Evolutionary conservation across 2,113 vertebrate genomes (phyloP), one percentile per base, ranked within the genome.

Genomic region (Pluvialis apricaria): DNA sequence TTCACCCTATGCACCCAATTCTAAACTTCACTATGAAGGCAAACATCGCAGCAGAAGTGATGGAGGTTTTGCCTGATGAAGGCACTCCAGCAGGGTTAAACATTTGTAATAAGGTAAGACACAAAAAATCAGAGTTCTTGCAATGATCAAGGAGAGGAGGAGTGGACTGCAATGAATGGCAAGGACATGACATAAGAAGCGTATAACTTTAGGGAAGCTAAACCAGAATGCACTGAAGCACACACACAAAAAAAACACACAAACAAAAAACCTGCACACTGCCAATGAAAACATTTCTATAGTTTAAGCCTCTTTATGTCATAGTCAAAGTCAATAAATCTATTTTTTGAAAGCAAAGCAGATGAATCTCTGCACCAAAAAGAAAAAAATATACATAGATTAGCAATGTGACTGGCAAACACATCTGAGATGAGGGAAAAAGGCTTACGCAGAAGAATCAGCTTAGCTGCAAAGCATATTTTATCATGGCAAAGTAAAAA

Each of bases 381-480:
- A 92, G 73, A 97, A 95, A 97, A 94, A 97, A 97, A 97, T 97
- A 97, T 96, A 98, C 94, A 98, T 78, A 98, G 96, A 98, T 96
- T 97, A 98, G 98, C 98, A 98, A 99, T 98, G 98, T 98, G 98
- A 98, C 99, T 98, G 98, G 98, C 99, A 99, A 98, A 99, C 98
- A 98, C 97, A 97, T 98, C 97, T 95, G 97, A 97, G 97, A 99
- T 98, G 97, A 98, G 93, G 93, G 70, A 68, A 91, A 97, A 98
- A 98, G 97, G 96, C 93, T 97, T 96, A 98, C 92, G 96, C 94
- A 96, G 97, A 96, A 76, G 96, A 94, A 97, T 97, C 97, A 97
- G 98, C 98, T 98, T 96, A 97, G 98, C 97, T 94, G 98, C 98
- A 98, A 98, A 98, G 98, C 97, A 81, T 57, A 98, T 96, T 97